These are phyloP conservation scores for Agonopterix alstromeriana DNA, from an alignment of 2,888 invertebrate genomes.

Conservation along the genomic window DNA sequence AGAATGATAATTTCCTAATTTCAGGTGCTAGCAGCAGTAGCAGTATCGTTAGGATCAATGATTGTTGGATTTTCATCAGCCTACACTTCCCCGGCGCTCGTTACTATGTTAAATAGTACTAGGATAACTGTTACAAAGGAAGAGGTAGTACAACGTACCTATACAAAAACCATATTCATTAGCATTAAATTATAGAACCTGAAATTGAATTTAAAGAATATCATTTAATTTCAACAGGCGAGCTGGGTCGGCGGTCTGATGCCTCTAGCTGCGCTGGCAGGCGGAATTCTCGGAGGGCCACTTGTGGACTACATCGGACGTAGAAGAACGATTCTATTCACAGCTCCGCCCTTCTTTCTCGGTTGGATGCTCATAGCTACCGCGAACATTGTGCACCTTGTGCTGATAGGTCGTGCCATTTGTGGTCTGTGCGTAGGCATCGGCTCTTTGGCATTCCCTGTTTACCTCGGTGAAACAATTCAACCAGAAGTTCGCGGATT, in stretches of 20 bases:
- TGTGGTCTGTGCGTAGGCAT: conserved; percentile 93
- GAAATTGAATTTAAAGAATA: background rate
- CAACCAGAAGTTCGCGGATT: conserved; percentile 95
- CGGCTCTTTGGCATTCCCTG: conserved; percentile 91
- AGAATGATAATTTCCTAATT: conserved; percentile 23
- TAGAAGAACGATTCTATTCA: conserved; percentile 86
- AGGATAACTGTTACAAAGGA: conserved; percentile 75
- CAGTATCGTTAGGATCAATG: conserved; percentile 92
- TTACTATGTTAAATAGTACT: conserved; percentile 81
- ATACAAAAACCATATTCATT: background rate
- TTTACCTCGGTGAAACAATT: conserved; percentile 95
- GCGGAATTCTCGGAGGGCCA: conserved; percentile 90
- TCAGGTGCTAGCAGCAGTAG: conserved; percentile 89
- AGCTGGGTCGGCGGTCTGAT: conserved; percentile 93
- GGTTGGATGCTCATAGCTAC: conserved; percentile 91
- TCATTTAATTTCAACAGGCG: conserved; percentile 66
- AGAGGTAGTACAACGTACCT: conserved; percentile 65
- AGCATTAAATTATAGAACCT: background rate
- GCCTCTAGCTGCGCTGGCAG: conserved; percentile 91
- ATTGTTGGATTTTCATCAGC: conserved; percentile 91
- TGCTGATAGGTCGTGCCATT: conserved; percentile 87
- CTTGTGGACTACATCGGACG: conserved; percentile 92
- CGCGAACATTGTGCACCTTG: conserved; percentile 82
- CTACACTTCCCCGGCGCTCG: conserved; percentile 93
- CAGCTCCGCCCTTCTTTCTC: conserved; percentile 86